Conservation (phyloP, 1,140 invertebrate genomes). For the Geopemphigus sp. region DNA sequence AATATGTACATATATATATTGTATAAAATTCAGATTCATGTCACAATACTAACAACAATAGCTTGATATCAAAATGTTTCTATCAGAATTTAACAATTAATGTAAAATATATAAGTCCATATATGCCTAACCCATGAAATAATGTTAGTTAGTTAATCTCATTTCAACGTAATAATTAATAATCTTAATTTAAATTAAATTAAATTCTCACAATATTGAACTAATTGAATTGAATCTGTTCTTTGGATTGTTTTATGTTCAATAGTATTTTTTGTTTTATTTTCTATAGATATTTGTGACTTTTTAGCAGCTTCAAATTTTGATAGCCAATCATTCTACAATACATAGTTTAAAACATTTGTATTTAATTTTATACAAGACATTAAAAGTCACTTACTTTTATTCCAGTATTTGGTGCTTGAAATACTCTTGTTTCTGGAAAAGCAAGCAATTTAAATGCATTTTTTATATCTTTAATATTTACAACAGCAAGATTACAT, state of each 20-base stretch:
- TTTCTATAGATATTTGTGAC: conserved; percentile 70
- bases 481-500: conserved; percentile 89
- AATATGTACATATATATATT: too few species aligned
- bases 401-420: conserved; percentile 78
- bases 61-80: too few species aligned
- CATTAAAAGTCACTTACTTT: conserved; percentile 58
- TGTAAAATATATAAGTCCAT: too few species aligned
- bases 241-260: conserved; percentile 56
- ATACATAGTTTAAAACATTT: conserved; percentile 51
- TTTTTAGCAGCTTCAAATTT: conserved; percentile 91
- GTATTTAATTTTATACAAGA: conserved; percentile 3
- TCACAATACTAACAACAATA: too few species aligned
- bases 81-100: too few species aligned
- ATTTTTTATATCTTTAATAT: conserved; percentile 86
- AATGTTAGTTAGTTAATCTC: neutral
- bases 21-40: too few species aligned
- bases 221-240: conserved; percentile 34
- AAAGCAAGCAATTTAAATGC: conserved; percentile 93
- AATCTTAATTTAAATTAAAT: neutral
- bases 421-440: conserved; percentile 89
- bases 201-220: conserved; percentile 21
- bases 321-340: conserved; percentile 89
- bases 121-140: too few species aligned
- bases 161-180: neutral
- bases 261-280: conserved; percentile 58